Evolutionary conservation across 2,113 vertebrate genomes (phyloP).

Genomic region (Phaethornis superciliosus): DNA sequence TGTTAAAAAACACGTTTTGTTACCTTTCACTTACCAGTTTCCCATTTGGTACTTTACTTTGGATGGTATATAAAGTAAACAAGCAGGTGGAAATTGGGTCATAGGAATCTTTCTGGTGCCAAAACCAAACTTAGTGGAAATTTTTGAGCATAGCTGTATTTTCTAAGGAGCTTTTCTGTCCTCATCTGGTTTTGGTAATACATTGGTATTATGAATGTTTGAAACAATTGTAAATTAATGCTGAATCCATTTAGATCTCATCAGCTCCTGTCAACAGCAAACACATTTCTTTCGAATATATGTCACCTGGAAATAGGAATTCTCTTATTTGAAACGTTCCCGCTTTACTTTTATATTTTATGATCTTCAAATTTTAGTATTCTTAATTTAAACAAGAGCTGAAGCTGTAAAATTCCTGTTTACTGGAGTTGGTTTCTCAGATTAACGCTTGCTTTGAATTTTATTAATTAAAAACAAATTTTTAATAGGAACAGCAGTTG

Average conservation of each 20-base stretch:
- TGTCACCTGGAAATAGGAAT: not conserved
- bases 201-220: not conserved
- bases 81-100: slow-evolving; percentile 54
- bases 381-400: not conserved
- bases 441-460: not conserved
- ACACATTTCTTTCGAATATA: not conserved
- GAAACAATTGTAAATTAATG: slow-evolving; percentile 38
- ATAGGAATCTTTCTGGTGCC: slow-evolving; percentile 45
- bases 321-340: slow-evolving; percentile 12
- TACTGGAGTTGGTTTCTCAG: not conserved
- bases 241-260: not conserved
- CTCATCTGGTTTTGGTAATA: slow-evolving; percentile 23
- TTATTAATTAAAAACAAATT: not conserved
- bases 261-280: not conserved
- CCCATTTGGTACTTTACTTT: slow-evolving; percentile 14
- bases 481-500: not conserved
- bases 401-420: not conserved
- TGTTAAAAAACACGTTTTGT: not conserved
- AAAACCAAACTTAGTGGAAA: slow-evolving; percentile 44
- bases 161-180: slow-evolving; percentile 44
- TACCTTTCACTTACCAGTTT: slow-evolving; percentile 5
- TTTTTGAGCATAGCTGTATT: slow-evolving; percentile 10
- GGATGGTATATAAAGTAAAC: not conserved
- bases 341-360: not conserved
- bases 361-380: not conserved